Base-by-base conservation (phyloP, 2,113 vertebrate genomes). In the Oenanthe melanoleuca region DNA sequence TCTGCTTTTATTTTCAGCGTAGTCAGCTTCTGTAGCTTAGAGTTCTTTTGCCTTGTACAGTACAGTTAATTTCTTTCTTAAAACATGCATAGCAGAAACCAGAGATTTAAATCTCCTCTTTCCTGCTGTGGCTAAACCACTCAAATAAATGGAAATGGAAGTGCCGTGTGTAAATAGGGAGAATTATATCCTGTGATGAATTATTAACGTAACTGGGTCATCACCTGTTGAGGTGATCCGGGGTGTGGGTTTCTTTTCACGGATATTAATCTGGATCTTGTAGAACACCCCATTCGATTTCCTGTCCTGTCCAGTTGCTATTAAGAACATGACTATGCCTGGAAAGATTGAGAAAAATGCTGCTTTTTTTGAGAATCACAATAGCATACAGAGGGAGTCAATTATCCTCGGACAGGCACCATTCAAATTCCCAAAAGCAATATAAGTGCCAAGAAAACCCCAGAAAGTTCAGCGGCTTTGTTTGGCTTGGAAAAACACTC, bases 281-380 rank as follows among this genome's bases (percentile, higher is more conserved):
- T 67, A 74, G 80, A 92, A 86, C 31, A 88, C n/a, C 72, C 40
- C 60, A 53, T 90, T 81, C 40, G 14, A 42, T 86, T 92, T 96
- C 82, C 80, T 90, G 9, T 61, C 88, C 57, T 86, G 24, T 90
- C 44, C 40, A 80, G 52, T 52, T 81, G 69, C 63, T 73, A 4
- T 72, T 72, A 89, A 74, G 56, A 90, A 31, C 20, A 70, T 96
- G 88, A 95, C 79, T 86, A 34, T 89, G 81, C 40, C 75, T 63
- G 89, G 95, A 96, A 96, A 94, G 88, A 94, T 16, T 95, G 89
- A 94, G 72, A 94, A 96, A 93, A 96, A 95, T 92, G 60, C 28
- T 64, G 34, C 13, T 28, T 64, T 92, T 91, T 86, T 86, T 69
- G 55, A 92, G 80, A 86, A 90, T 93, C 83, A 92, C 93, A 95